These are phyloP conservation scores for Camelus bactrianus DNA, from an alignment of 2,113 vertebrate species.

Conservation along the genomic window DNA sequence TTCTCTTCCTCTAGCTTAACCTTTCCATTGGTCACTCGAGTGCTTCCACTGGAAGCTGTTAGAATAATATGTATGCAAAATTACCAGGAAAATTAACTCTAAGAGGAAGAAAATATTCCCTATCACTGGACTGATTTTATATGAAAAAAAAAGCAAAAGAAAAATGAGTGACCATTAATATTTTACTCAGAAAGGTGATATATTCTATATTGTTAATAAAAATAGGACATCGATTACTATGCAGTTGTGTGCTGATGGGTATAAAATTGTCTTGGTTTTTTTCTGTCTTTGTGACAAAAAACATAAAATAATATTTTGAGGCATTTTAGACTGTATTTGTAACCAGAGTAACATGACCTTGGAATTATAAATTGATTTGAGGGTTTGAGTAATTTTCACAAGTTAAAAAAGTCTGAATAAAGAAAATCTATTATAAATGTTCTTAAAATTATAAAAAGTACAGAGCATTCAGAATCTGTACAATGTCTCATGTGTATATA, in stretches of 20 bases:
- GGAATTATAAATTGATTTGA: not conserved
- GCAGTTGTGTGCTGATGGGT: not conserved
- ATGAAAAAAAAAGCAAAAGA: constrained; percentile 16
- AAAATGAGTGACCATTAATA: not conserved
- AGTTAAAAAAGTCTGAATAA: constrained; percentile 16
- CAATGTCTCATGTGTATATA: not conserved
- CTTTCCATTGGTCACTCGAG: constrained; percentile 87
- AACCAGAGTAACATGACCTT: not conserved
- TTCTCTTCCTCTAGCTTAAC: constrained; percentile 84
- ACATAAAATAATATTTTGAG: not conserved
- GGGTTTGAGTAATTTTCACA: constrained; percentile 3
- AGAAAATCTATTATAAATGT: not conserved
- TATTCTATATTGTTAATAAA: not conserved
- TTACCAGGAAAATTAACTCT: constrained; percentile 62
- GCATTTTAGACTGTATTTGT: not conserved
- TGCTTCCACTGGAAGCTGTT: constrained; percentile 85
- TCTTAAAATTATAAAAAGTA: not conserved
- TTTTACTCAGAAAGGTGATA: constrained; percentile 1
- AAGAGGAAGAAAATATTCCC: constrained; percentile 67
- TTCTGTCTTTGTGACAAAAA: constrained; percentile 17
- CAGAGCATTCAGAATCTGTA: not conserved
- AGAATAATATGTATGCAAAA: constrained; percentile 80
- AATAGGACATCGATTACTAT: not conserved
- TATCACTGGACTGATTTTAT: constrained; percentile 63
- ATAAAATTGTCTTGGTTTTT: not conserved